phyloP scores from a whole-genome alignment of 2,888 invertebrate genomes.

The Petrolisthes cinctipes region DNA sequence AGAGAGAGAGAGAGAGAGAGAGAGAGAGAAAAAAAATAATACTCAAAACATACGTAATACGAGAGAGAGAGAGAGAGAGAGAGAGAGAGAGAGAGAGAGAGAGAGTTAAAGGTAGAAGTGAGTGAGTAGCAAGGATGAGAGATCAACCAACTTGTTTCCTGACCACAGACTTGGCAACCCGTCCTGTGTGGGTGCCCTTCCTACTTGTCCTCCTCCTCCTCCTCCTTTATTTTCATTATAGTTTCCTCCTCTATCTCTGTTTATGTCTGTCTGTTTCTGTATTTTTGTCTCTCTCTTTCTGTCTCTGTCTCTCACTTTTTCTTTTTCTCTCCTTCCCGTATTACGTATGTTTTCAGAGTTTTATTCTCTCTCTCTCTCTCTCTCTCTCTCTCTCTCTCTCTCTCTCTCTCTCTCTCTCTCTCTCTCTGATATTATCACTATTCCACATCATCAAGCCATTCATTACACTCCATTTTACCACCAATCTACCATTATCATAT shows the following conservation, averaged over 20 bases:
- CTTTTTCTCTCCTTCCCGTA: neutral
- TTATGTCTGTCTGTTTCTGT: neutral
- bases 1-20: neutral
- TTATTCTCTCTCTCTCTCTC: conserved; percentile 21
- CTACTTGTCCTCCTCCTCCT: no score
- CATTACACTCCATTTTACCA: neutral
- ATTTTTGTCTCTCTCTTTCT: neutral
- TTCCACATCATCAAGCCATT: neutral
- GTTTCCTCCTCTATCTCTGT: neutral
- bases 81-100: conserved; percentile 1
- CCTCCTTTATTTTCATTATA: no score
- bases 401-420: neutral
- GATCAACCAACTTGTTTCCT: no score
- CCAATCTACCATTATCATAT: neutral
- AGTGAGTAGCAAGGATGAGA: no score
- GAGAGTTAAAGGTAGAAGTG: neutral
- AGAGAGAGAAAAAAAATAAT: neutral
- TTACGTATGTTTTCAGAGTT: neutral
- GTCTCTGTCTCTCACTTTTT: neutral
- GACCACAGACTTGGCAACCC: no score
- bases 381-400: conserved; percentile 16
- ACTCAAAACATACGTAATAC: neutral
- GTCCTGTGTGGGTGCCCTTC: no score
- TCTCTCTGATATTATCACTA: neutral
- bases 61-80: conserved; percentile 7